Evolutionary conservation across 2,113 vertebrate genomes (phyloP).

Genomic region (Sapayoa aenigma): DNA sequence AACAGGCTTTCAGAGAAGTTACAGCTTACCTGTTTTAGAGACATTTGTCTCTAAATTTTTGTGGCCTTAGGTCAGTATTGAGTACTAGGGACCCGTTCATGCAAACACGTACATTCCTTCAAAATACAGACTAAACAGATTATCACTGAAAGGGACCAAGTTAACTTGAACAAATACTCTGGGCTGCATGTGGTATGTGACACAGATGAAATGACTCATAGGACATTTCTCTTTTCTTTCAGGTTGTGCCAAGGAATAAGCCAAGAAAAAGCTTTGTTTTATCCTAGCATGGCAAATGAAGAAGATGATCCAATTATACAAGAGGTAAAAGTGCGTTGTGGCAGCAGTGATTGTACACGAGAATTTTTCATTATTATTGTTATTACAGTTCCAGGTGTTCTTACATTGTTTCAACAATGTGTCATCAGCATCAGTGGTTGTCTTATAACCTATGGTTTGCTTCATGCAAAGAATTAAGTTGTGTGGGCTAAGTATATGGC

Average conservation of each 20-base stretch:
- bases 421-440: not conserved
- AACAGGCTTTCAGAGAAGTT: not conserved
- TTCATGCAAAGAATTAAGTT: not conserved
- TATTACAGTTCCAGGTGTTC: not conserved
- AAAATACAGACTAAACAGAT: not conserved
- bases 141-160: not conserved
- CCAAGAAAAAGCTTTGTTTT: conserved; percentile 3
- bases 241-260: conserved; percentile 36
- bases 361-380: not conserved
- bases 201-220: not conserved
- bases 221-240: conserved; percentile 41
- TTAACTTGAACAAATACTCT: not conserved
- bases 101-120: not conserved
- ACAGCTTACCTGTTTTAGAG: not conserved
- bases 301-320: conserved; percentile 97
- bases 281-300: conserved; percentile 93
- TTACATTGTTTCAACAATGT: not conserved
- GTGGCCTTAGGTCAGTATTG: not conserved
- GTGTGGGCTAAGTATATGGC: not conserved
- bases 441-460: not conserved
- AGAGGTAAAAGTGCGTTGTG: conserved; percentile 79
- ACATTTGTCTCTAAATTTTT: not conserved
- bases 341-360: not conserved
- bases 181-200: not conserved
- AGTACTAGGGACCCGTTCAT: not conserved